Evolutionary conservation across 1,140 invertebrate genomes (phyloP).

Genomic region (Leptinotarsa lineolata): DNA sequence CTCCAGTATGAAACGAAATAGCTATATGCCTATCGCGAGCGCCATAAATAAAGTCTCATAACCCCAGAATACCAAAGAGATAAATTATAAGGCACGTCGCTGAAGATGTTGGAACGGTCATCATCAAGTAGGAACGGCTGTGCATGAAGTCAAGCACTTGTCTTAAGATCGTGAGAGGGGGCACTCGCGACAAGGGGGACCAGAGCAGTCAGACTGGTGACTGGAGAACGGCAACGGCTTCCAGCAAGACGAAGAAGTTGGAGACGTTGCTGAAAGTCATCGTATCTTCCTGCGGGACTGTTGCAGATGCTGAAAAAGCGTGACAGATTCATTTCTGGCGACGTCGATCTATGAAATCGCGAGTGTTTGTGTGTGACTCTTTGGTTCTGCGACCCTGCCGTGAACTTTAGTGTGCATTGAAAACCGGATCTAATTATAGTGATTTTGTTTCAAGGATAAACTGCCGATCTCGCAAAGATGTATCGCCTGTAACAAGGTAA

Average conservation of each 20-base stretch:
- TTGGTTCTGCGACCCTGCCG: background rate
- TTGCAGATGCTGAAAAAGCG: background rate
- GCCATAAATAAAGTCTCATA: background rate
- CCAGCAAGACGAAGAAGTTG: background rate
- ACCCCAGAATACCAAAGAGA: background rate
- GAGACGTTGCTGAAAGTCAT: background rate
- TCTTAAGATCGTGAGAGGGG: conserved; percentile 22
- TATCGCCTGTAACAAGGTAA: background rate
- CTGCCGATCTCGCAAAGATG: background rate
- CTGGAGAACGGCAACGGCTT: conserved; percentile 1
- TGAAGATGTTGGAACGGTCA: conserved; percentile 4
- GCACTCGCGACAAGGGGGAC: conserved; percentile 15
- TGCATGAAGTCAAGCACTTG: conserved; percentile 26
- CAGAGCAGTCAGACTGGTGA: conserved; percentile 4
- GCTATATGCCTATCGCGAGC: background rate
- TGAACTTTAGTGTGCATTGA: background rate
- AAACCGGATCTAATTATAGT: background rate
- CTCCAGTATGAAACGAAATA: background rate
- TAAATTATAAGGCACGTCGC: conserved; percentile 5
- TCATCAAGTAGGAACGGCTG: conserved; percentile 15
- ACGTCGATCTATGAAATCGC: background rate
- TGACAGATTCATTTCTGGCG: background rate
- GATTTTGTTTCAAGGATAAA: background rate
- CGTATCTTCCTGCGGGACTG: background rate
- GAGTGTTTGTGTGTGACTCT: background rate